Percentiles rank a stretch among this genome's conserved stretches.
Conservation (phyloP, 2,113 vertebrate genomes). For the Amphiprion percula region DNA sequence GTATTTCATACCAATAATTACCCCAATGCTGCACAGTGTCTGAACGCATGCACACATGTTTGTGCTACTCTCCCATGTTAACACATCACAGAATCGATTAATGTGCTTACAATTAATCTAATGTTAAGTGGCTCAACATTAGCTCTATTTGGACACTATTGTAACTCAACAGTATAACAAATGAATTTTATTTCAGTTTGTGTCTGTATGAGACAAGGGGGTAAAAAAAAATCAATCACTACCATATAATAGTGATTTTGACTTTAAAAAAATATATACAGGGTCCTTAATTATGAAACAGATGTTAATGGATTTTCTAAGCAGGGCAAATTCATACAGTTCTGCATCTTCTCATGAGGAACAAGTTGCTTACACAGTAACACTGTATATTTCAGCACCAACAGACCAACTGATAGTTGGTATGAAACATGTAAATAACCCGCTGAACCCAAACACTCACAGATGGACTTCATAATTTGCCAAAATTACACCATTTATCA, state of each 20-base stretch:
- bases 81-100: constrained; percentile 20
- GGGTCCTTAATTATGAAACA: too few species aligned
- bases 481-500: too few species aligned
- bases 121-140: not conserved
- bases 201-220: too few species aligned
- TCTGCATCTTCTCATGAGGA: too few species aligned
- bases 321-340: too few species aligned
- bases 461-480: too few species aligned
- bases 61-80: not conserved
- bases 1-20: constrained; percentile 34
- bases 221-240: too few species aligned
- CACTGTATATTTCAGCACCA: too few species aligned
- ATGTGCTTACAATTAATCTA: constrained; percentile 25
- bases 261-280: too few species aligned
- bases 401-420: not conserved
- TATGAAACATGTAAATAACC: not conserved
- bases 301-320: too few species aligned
- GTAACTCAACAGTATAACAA: constrained; percentile 14
- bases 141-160: not conserved
- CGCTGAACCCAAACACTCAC: not conserved
- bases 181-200: not conserved
- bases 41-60: constrained; percentile 9
- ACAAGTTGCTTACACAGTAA: too few species aligned
- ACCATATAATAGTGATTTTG: too few species aligned
- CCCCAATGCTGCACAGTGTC: constrained; percentile 1